These are phyloP conservation scores for Staurois parvus DNA, from an alignment of 2,797 vertebrate species.

Conservation along the genomic window DNA sequence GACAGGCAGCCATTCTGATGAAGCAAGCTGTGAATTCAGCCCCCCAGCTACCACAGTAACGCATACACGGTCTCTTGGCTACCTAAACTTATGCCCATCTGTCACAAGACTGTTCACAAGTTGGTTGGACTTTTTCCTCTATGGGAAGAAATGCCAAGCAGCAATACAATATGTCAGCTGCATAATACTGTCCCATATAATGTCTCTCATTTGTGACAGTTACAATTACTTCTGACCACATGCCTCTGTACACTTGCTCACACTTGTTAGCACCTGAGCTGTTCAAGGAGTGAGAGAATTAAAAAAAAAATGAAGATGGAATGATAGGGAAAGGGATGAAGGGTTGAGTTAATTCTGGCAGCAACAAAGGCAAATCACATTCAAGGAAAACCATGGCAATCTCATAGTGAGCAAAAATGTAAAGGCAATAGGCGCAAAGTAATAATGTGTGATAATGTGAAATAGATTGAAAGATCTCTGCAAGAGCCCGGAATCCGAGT, in stretches of 20 bases:
- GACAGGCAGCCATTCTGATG: constrained; percentile 67
- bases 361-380: constrained; percentile 62
- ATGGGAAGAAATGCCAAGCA: constrained; percentile 58
- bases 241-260: constrained; percentile 58
- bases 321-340: constrained; percentile 43
- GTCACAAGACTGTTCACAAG: constrained; percentile 67
- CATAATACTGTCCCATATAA: constrained; percentile 52
- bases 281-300: constrained; percentile 9
- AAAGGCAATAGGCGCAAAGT: constrained; percentile 45
- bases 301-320: constrained; percentile 26
- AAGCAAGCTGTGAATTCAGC: constrained; percentile 62
- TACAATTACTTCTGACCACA: constrained; percentile 41
- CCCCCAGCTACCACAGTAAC: constrained; percentile 65
- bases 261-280: constrained; percentile 61
- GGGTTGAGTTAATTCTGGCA: constrained; percentile 51
- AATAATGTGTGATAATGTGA: constrained; percentile 59
- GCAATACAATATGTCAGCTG: constrained; percentile 61
- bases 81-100: constrained; percentile 63
- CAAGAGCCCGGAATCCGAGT: constrained; percentile 18
- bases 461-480: constrained; percentile 58
- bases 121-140: constrained; percentile 63
- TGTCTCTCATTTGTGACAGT: constrained; percentile 55
- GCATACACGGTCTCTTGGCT: constrained; percentile 69
- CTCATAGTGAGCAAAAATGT: constrained; percentile 59
- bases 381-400: constrained; percentile 53